Evolutionary conservation across 2,888 invertebrate genomes (phyloP).

Genomic region (Dasypolia templi): DNA sequence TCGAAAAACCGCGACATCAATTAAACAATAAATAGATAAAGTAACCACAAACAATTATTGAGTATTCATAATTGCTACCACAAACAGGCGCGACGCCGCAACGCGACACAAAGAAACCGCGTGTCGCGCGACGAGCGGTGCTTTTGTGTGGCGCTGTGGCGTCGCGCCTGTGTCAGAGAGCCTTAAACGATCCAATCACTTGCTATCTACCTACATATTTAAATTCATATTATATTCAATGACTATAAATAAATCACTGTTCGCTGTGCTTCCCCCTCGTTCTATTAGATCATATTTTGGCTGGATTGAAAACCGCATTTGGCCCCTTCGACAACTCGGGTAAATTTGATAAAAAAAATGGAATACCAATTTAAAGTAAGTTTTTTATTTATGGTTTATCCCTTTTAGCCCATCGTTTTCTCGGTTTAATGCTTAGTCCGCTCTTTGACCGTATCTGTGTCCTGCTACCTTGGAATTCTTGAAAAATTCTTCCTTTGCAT

Average conservation of each 20-base stretch:
- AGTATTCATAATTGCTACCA: too few relatives aligned
- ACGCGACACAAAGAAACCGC: too few relatives aligned
- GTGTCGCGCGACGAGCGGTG: too few relatives aligned
- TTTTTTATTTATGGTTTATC: conserved; percentile 33
- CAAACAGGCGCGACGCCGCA: too few relatives aligned
- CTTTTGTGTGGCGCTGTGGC: too few relatives aligned
- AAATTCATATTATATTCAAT: conserved; percentile 30
- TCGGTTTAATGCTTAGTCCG: conserved; percentile 1
- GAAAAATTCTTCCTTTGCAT: not conserved
- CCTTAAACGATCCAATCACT: conserved; percentile 24
- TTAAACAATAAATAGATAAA: conserved; percentile 4
- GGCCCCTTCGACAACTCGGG: conserved; percentile 32
- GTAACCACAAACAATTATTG: conserved; percentile 21
- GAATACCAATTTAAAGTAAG: conserved; percentile 27
- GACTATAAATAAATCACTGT: conserved; percentile 34
- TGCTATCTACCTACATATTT: conserved; percentile 11
- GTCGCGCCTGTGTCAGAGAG: too few relatives aligned
- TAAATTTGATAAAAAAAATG: conserved; percentile 49
- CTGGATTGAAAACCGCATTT: conserved; percentile 25
- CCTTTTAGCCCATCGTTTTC: conserved; percentile 17
- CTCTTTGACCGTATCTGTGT: conserved; percentile 14
- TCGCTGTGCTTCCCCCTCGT: conserved; percentile 11
- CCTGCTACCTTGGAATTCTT: not conserved
- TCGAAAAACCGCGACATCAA: conserved; percentile 14
- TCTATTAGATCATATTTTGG: conserved; percentile 39